A percentile compares a stretch with the other conserved stretches of the same genome.
phyloP scores from a whole-genome alignment of 1,140 invertebrate genomes.

The Aphaenogaster rudis region DNA sequence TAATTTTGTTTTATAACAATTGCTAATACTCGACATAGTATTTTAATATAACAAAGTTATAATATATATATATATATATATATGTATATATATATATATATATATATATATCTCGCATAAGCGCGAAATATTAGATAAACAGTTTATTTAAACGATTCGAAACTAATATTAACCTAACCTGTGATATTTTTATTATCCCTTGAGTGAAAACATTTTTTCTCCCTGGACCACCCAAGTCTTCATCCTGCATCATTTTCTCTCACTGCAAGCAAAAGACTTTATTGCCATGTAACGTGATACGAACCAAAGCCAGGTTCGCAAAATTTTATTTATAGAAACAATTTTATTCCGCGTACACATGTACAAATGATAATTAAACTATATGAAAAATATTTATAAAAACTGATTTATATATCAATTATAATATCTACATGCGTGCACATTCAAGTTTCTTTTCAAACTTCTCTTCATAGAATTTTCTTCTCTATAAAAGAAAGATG shows the following conservation, averaged over 20 bases:
- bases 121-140: not conserved
- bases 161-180: constrained; percentile 81
- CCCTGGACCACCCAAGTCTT: constrained; percentile 83
- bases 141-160: not conserved
- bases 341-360: not conserved
- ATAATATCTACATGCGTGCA: not conserved
- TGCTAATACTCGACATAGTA: not conserved
- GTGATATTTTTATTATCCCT: constrained; percentile 83
- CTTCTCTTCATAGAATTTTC: not conserved
- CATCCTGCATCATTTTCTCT: constrained; percentile 86
- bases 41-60: not conserved
- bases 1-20: not conserved
- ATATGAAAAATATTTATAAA: not conserved
- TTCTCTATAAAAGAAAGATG: not conserved
- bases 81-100: too few species aligned
- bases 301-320: not conserved
- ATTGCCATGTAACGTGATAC: constrained; percentile 6
- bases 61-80: too few species aligned
- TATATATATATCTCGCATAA: not conserved
- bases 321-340: not conserved
- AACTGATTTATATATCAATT: not conserved
- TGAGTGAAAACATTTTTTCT: constrained; percentile 83
- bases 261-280: constrained; percentile 34
- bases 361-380: not conserved
- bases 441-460: not conserved